phyloP scores from a whole-genome alignment of 2,797 vertebrate species.

The Crocidura indochinensis region DNA sequence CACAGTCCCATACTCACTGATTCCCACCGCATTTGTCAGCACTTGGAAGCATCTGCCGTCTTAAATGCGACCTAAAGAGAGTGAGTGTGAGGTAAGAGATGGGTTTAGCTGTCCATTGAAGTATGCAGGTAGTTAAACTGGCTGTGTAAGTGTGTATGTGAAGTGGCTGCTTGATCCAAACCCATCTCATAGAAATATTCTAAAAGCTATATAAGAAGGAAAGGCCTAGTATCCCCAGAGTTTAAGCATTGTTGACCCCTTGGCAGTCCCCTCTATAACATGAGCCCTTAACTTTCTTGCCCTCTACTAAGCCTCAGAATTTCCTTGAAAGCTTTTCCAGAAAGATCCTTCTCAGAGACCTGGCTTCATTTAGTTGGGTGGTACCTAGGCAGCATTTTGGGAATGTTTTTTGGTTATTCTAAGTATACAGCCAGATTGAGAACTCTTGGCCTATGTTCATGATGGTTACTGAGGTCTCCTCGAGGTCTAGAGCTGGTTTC shows the following conservation, averaged over 20 bases:
- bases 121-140: rapidly evolving
- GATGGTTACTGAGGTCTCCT: neutral
- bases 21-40: constrained; percentile 99
- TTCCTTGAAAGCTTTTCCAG: neutral
- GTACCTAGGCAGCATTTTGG: neutral
- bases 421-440: neutral
- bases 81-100: constrained; percentile 86
- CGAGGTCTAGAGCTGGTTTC: neutral
- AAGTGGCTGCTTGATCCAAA: neutral
- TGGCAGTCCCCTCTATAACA: neutral
- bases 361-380: neutral
- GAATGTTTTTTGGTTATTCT: neutral
- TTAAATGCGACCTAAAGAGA: constrained; percentile 86
- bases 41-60: constrained; percentile 99
- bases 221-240: neutral
- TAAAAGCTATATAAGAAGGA: neutral
- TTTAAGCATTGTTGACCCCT: neutral
- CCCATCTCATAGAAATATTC: neutral
- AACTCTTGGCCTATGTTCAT: neutral
- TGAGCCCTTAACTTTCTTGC: neutral
- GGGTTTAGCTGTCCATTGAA: constrained; percentile 24
- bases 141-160: neutral
- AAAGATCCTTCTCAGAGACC: neutral
- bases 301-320: neutral
- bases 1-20: constrained; percentile 98